Base-by-base conservation (phyloP, 1,140 invertebrate genomes). In the Aphidius ervi region DNA sequence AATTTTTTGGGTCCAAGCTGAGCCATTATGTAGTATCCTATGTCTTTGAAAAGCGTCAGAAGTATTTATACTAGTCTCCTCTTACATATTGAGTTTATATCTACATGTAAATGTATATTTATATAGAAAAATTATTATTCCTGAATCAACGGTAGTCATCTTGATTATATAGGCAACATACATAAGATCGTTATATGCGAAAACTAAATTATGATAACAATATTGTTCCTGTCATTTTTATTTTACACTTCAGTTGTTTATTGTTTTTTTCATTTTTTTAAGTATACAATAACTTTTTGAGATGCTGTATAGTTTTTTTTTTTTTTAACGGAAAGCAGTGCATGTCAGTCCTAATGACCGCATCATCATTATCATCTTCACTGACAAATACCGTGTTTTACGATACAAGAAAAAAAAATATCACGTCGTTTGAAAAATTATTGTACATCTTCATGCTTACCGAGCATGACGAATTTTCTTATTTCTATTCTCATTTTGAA, bases 361-460 rank as follows among this genome's bases (percentile, higher is more conserved):
- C 57, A 54, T 63, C 58, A 59, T 59, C 57, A 52, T 59, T 46
- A 43, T 55, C 37, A 53, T 31, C 56, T 56, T 63, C 58, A 71
- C 66, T 67, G 56, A 60, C 64, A 67, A 68, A 74, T 73, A 68
- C 2, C 31, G 65, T 71, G 66, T 59, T 75, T 73, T 70, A 71
- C 65, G 71, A 66, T 62, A 64, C 63, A 59, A 66, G 61, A 65
- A 63, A 59, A 61, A 68, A 62, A 68, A 65, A 66, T 56, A 57
- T 59, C 55, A 43, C 48, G 47, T 53, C 54, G 52, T 55, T 58
- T 9, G 49, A 58, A 55, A 41, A 43, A 46, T 53, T 31, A 37
- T 7, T 45, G 46, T 56, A 59, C 64, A 61, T 63, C 63, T 55
- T 54, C 54, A 54, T 61, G 46, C 37, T 56, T 37, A 41, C 39